Percentiles rank a stretch among this genome's conserved stretches.
Evolutionary conservation across 2,797 vertebrate genomes (phyloP).

Genomic region (Pangasius djambal): DNA sequence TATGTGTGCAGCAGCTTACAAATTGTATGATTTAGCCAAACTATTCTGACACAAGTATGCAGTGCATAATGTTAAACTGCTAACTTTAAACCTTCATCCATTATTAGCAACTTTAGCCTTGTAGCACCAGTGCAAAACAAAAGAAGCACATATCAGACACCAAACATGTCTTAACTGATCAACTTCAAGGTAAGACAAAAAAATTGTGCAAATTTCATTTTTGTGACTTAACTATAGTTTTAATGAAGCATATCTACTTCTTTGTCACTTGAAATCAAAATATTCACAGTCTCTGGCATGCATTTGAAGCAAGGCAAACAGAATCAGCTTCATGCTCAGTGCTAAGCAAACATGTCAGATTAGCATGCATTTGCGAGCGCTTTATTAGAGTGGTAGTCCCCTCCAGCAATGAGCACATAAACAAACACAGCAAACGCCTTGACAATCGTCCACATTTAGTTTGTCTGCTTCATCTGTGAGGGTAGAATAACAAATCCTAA

Average conservation of each 20-base stretch:
- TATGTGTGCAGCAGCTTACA: not conserved
- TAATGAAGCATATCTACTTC: slow-evolving; percentile 34
- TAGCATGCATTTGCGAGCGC: slow-evolving; percentile 73
- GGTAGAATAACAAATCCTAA: slow-evolving; percentile 83
- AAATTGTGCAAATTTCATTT: not conserved
- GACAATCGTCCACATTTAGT: slow-evolving; percentile 55
- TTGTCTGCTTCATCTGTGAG: slow-evolving; percentile 74
- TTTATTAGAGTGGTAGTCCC: slow-evolving; percentile 72
- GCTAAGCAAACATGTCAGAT: slow-evolving; percentile 75
- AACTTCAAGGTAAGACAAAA: not conserved
- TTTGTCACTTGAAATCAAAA: slow-evolving; percentile 11
- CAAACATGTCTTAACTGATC: not conserved
- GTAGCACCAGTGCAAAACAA: not conserved
- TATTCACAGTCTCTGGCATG: slow-evolving; percentile 24
- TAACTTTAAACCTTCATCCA: not conserved
- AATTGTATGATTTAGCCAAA: not conserved
- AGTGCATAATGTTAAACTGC: not conserved
- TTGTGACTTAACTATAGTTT: not conserved
- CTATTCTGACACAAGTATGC: not conserved
- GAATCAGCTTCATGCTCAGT: slow-evolving; percentile 70
- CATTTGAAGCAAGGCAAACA: slow-evolving; percentile 53
- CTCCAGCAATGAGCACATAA: slow-evolving; percentile 71
- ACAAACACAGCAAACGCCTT: slow-evolving; percentile 70
- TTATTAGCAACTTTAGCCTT: not conserved
- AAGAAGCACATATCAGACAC: not conserved